phyloP scores from a whole-genome alignment of 2,113 vertebrate genomes.

The Dermatemys mawii region DNA sequence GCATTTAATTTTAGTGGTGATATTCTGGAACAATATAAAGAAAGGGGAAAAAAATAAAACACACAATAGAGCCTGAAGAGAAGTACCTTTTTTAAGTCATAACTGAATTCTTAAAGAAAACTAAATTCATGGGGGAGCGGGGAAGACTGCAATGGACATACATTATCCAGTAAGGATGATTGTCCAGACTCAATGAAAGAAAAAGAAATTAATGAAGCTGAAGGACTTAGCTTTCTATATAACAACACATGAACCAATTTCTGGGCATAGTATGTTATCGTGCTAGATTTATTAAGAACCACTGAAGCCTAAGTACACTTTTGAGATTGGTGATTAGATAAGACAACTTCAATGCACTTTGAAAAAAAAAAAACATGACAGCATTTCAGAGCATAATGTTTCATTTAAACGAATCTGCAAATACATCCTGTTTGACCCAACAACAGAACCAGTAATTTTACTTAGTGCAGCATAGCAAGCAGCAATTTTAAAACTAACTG shows the following conservation, averaged over 20 bases:
- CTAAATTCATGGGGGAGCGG: fast-evolving
- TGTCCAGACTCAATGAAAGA: background rate
- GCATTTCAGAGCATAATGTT: background rate
- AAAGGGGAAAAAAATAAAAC: background rate
- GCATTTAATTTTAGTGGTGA: background rate
- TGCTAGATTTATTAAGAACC: background rate
- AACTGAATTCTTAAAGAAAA: background rate
- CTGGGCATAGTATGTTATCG: background rate
- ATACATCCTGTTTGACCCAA: background rate
- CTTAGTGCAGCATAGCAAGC: background rate
- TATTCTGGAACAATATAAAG: background rate
- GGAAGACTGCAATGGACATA: background rate
- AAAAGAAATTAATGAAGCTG: constrained; percentile 4
- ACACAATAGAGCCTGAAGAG: background rate
- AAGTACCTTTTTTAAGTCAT: background rate
- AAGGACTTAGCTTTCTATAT: background rate
- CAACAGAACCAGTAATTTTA: background rate
- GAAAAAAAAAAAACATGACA: background rate
- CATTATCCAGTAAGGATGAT: background rate
- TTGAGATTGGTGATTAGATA: background rate
- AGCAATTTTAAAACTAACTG: background rate
- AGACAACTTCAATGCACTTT: background rate
- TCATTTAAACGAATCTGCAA: background rate
- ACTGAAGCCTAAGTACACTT: background rate
- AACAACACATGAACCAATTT: background rate